Conservation (phyloP, 2,113 vertebrate genomes). For the Leptocoma aspasia region DNA sequence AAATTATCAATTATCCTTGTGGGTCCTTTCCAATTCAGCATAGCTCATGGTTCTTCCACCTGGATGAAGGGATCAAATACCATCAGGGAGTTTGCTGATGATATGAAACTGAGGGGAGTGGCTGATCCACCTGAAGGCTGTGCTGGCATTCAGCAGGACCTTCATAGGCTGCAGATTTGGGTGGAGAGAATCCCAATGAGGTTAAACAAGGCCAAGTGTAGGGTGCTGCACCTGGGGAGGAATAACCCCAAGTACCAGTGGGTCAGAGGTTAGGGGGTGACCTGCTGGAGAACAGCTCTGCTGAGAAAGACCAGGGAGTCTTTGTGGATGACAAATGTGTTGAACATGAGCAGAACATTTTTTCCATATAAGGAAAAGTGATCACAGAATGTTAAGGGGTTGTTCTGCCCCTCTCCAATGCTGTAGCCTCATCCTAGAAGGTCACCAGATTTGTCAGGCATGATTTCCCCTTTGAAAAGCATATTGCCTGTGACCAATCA, state of each 20-base stretch:
- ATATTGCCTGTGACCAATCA: not conserved
- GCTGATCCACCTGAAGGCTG: not conserved
- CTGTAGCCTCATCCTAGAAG: not conserved
- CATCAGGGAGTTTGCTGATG: not conserved
- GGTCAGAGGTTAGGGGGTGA: too few species aligned
- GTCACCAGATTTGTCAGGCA: not conserved
- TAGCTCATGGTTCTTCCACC: not conserved
- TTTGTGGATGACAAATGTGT: not conserved
- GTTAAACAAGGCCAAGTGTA: not conserved
- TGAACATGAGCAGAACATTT: not conserved
- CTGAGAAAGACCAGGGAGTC: not conserved
- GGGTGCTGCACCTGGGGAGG: not conserved
- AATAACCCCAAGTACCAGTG: not conserved
- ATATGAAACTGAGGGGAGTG: not conserved
- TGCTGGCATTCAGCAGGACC: not conserved
- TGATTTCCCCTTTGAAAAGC: not conserved
- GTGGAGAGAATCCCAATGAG: too few species aligned
- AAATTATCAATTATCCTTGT: not conserved
- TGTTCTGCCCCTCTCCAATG: not conserved
- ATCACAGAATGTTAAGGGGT: not conserved
- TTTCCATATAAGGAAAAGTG: not conserved
- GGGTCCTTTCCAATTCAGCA: not conserved
- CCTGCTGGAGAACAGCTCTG: not conserved
- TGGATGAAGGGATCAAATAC: not conserved
- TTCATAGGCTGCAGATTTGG: not conserved